Conservation (phyloP, 2,113 vertebrate genomes). For the Campylomormyrus numenius region DNA sequence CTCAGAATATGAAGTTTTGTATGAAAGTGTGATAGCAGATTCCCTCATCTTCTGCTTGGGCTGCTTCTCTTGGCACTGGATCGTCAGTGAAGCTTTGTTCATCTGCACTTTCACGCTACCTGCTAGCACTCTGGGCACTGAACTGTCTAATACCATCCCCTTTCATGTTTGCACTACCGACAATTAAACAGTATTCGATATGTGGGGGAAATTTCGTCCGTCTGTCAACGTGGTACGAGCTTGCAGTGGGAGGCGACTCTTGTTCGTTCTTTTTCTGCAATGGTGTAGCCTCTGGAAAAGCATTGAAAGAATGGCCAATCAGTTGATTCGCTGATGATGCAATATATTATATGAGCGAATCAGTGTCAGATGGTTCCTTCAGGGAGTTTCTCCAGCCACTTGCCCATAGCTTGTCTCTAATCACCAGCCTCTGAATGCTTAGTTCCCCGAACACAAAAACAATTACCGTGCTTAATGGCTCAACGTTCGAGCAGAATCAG, state of each 20-base stretch:
- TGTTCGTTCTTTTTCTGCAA: not conserved
- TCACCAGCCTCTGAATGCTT: not conserved
- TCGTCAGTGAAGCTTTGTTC: not conserved
- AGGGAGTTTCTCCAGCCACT: not conserved
- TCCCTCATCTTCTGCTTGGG: not conserved
- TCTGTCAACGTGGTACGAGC: not conserved
- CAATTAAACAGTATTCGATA: not conserved
- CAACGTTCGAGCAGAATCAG: not conserved
- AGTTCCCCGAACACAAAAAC: conserved; percentile 7
- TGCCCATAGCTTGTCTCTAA: not conserved
- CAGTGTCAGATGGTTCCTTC: conserved; percentile 1
- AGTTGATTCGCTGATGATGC: conserved; percentile 11
- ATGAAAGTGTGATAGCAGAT: not conserved
- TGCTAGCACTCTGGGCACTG: not conserved
- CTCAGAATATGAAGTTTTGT: not conserved
- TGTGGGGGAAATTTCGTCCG: not conserved
- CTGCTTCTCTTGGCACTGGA: not conserved
- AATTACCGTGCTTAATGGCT: conserved; percentile 6
- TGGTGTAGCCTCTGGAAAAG: not conserved
- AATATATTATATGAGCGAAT: conserved; percentile 15
- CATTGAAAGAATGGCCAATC: conserved; percentile 7
- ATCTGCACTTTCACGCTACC: not conserved
- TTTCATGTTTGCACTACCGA: not conserved
- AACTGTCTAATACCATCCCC: not conserved
- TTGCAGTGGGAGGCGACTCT: not conserved